Base-by-base conservation (phyloP, 2,113 vertebrate species). In the Monopterus albus region DNA sequence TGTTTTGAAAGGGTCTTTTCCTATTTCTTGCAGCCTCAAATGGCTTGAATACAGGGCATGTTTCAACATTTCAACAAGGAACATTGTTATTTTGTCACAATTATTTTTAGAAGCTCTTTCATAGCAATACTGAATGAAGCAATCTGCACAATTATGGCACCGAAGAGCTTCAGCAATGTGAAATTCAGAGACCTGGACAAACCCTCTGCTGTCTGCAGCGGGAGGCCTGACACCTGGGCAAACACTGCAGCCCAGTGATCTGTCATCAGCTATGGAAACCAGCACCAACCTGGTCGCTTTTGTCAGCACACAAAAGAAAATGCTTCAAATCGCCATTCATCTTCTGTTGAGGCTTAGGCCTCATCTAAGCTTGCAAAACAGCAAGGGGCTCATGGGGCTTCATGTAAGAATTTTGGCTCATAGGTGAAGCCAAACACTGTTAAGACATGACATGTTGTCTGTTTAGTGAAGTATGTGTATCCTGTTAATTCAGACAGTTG, bases 251-350 rank as follows among this genome's bases (percentile, higher is more conserved):
- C 91, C 90, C 86, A 79, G 89, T 91, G 88, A 89, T 93, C 94
- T 95, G 93, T 96, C 95, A 95, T 92, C 92, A 53, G 81, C 85
- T 90, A 90, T 91, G 88, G 93, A 94, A 94, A 91, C 83, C 85
- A 92, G 92, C 90, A 88, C 91, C 92, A 93, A 92, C 92, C 87
- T 87, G 86, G 88, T 89, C 83, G 90, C 86, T 79, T 92, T 89
- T 93, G 88, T 88, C 92, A 90, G 90, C 68, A 78, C 69, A 93
- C 91, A 93, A 93, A 93, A 93, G 89, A 89, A 90, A 91, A 92
- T 88, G 88, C 89, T 87, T 91, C 86, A 93, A 92, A 94, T 94
- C 90, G 43, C 88, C 90, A 91, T 92, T 93, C 89, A 91, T 90
- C 87, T 91, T 86, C 83, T 88, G 87, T 71, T 57, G 85, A 79